Percentiles rank a stretch among this genome's conserved stretches.
Evolutionary conservation across 2,888 invertebrate genomes (phyloP).

Genomic region (Dorcus parallelipipedus): DNA sequence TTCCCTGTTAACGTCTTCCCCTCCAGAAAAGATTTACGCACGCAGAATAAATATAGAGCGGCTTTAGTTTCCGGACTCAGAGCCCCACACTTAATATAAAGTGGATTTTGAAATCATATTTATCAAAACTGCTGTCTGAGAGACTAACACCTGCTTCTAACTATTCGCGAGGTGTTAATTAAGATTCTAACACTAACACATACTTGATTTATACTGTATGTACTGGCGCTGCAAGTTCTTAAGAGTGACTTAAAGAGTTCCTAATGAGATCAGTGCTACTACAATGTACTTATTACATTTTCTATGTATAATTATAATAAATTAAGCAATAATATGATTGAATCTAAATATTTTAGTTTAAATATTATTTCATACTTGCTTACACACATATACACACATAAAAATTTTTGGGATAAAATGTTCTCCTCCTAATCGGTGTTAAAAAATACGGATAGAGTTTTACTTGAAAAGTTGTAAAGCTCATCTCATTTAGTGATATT

Average conservation of each 20-base stretch:
- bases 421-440: too few relatives aligned
- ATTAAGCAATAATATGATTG: too few relatives aligned
- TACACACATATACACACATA: too few relatives aligned
- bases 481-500: too few relatives aligned
- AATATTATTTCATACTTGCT: too few relatives aligned
- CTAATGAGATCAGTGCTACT: neutral
- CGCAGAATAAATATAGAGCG: slow-evolving; percentile 35
- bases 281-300: too few relatives aligned
- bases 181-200: neutral
- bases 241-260: neutral
- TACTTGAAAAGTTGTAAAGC: too few relatives aligned
- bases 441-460: too few relatives aligned
- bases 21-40: slow-evolving; percentile 33
- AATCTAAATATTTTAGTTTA: too few relatives aligned
- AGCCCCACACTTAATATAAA: slow-evolving; percentile 42
- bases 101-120: slow-evolving; percentile 47
- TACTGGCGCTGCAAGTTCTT: neutral
- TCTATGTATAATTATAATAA: too few relatives aligned
- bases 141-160: neutral
- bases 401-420: too few relatives aligned
- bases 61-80: slow-evolving; percentile 22
- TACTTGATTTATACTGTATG: neutral
- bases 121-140: neutral
- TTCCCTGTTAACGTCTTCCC: slow-evolving; percentile 22
- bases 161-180: neutral